phyloP scores from a whole-genome alignment of 2,113 vertebrate genomes.

The Canis aureus region DNA sequence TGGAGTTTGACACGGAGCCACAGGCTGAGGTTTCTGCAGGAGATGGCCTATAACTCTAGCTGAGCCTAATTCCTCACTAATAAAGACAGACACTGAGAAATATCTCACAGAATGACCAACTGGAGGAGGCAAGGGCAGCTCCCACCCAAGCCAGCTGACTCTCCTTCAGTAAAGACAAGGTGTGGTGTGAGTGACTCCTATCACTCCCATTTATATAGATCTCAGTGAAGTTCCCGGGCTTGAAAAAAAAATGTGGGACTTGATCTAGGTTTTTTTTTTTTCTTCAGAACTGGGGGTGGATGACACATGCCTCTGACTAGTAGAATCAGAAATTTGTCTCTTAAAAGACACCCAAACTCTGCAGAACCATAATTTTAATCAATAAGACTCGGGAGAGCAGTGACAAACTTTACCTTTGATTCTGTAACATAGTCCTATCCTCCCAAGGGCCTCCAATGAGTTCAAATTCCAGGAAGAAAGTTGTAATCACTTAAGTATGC shows the following conservation, averaged over 20 bases:
- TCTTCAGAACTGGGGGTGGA: neutral
- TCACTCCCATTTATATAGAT: neutral
- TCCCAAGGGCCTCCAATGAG: neutral
- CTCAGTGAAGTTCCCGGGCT: neutral
- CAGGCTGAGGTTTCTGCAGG: neutral
- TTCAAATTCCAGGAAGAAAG: conserved; percentile 48
- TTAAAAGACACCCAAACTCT: neutral
- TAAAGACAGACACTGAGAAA: neutral
- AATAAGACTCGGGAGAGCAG: neutral
- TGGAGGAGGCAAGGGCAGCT: neutral
- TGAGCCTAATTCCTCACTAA: neutral
- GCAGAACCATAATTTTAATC: neutral
- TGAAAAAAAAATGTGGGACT: neutral
- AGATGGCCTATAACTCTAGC: neutral
- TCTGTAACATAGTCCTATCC: neutral
- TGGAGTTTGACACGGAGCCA: fast-evolving
- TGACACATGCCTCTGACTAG: neutral
- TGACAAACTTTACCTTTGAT: neutral
- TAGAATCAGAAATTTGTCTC: neutral
- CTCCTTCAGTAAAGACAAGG: neutral
- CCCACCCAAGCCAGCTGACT: neutral
- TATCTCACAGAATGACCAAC: neutral
- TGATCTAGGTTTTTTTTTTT: neutral
- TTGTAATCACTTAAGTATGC: conserved; percentile 58
- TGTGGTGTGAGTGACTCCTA: neutral